Percentiles rank a stretch among this genome's conserved stretches.
Conservation (phyloP, 2,888 invertebrate species). For the Nomada flava region DNA sequence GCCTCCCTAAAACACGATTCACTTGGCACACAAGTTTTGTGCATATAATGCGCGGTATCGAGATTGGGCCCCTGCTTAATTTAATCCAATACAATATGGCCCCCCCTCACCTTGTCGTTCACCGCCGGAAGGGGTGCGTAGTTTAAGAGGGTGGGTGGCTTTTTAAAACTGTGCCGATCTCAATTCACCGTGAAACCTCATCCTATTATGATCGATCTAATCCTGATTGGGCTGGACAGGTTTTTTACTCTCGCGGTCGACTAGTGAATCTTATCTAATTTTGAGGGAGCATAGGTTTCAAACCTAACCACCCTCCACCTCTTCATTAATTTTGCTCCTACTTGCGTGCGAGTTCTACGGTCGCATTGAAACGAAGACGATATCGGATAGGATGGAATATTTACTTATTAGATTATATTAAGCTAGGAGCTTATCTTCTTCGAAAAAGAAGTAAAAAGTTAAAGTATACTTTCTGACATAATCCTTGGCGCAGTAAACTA, state of each 20-base stretch:
- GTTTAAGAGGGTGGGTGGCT: slow-evolving; percentile 80
- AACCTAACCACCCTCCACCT: too few relatives aligned
- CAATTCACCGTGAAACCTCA: slow-evolving; percentile 83
- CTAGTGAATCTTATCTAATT: slow-evolving; percentile 42
- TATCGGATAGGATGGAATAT: not conserved
- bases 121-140: slow-evolving; percentile 64
- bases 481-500: not conserved
- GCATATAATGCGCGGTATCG: slow-evolving; percentile 77
- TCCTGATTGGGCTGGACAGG: slow-evolving; percentile 80
- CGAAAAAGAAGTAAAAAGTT: not conserved
- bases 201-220: slow-evolving; percentile 82
- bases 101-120: slow-evolving; percentile 65
- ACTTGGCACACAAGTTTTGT: slow-evolving; percentile 83
- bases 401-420: too few relatives aligned
- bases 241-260: slow-evolving; percentile 74
- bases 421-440: too few relatives aligned
- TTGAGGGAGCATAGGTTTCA: not conserved
- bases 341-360: not conserved
- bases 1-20: slow-evolving; percentile 78
- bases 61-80: slow-evolving; percentile 78
- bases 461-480: not conserved
- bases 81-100: slow-evolving; percentile 84
- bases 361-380: not conserved
- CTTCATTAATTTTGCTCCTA: too few relatives aligned
- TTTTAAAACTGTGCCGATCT: slow-evolving; percentile 82